Evolutionary conservation across 1,140 invertebrate genomes (phyloP).

Genomic region (Oscheius sp.): DNA sequence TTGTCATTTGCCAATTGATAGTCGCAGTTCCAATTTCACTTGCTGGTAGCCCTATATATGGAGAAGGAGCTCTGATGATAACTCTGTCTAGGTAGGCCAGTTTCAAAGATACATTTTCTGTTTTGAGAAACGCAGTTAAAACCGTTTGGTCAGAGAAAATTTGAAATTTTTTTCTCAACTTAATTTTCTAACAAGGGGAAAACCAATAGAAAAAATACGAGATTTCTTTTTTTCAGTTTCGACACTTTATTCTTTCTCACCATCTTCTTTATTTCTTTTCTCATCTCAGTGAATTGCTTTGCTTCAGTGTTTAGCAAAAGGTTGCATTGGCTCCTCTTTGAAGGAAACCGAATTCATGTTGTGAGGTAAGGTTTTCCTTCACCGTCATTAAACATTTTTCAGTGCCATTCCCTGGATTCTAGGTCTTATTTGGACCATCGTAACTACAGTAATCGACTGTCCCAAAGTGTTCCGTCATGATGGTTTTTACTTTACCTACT

Average conservation of each 20-base stretch:
- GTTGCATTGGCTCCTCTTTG: slow-evolving; percentile 21
- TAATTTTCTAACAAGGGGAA: no score
- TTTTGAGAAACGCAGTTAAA: no score
- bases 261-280: slow-evolving; percentile 22
- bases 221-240: slow-evolving; percentile 31
- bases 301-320: slow-evolving; percentile 7
- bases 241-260: slow-evolving; percentile 27
- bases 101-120: not conserved
- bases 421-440: slow-evolving; percentile 4
- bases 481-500: slow-evolving; percentile 25
- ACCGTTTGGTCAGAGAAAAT: no score
- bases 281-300: slow-evolving; percentile 23
- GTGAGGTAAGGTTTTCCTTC: slow-evolving; percentile 14
- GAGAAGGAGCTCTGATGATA: slow-evolving; percentile 24
- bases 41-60: slow-evolving; percentile 24
- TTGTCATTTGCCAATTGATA: slow-evolving; percentile 20
- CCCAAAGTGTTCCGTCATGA: slow-evolving; percentile 33
- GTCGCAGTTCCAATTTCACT: slow-evolving; percentile 28
- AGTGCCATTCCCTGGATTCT: slow-evolving; percentile 16
- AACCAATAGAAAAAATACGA: no score
- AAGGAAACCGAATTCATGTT: slow-evolving; percentile 17
- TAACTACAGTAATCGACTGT: slow-evolving; percentile 28
- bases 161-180: no score
- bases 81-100: slow-evolving; percentile 16
- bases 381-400: not conserved